Evolutionary conservation across 2,888 invertebrate genomes (phyloP), one percentile per base, ranked within the genome.

Genomic region (Scrobipalpa costella): DNA sequence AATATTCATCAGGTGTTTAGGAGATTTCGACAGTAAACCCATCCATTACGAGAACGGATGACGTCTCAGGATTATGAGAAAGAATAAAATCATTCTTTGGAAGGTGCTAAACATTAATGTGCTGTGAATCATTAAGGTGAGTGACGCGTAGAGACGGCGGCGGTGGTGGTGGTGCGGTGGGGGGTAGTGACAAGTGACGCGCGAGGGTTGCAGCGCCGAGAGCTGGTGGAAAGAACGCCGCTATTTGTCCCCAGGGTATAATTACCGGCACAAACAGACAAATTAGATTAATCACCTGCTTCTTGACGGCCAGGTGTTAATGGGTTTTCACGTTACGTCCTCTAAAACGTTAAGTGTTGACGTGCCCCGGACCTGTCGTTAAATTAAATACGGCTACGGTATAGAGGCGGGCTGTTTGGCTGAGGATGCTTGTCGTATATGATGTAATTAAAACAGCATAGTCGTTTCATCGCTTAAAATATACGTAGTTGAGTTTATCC

Each of bases 231-330:
- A 81, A 80, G 77, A 79, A 78, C 78, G 69, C 71, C 67, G 66
- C 17, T 50, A 76, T 76, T 77, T 73, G 70, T 78, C 75, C 78
- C 72, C 69, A 79, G 77, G 79, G 80, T 68, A 76, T 83, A 83
- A 87, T 86, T 84, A 76, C 80, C 76, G 71, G 76, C 79, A 78
- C 76, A 81, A 84, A 83, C 79, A 80, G 82, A 85, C 81, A 83
- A 85, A 88, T 88, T 84, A 82, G 80, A 89, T 87, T 87, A 85
- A 86, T 87, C 79, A 82, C 80, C 80, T 80, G 83, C 76, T 79
- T 80, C 81, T 79, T 82, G 78, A 80, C 79, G 81, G 80, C 79
- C 81, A 83, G 83, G 83, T 85, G 84, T 78, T 87, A 85, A 89
- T 84, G 81, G 83, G 84, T 85, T 81, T 73, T 75, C 77, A 74